phyloP scores from a whole-genome alignment of 2,113 vertebrate species.

The Benitochromis conjunctus region DNA sequence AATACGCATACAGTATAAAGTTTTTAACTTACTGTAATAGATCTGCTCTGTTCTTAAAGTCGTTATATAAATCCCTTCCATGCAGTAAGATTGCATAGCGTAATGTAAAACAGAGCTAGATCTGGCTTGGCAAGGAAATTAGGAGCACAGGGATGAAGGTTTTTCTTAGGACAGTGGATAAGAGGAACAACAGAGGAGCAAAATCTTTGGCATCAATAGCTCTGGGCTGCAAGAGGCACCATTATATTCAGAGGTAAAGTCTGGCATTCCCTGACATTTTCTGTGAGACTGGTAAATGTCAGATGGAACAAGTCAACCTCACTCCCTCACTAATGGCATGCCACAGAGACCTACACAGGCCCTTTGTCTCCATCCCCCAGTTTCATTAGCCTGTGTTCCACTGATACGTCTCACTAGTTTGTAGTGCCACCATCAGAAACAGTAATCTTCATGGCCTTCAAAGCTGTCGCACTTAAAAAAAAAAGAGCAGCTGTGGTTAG shows the following conservation, averaged over 20 bases:
- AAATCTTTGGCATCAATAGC: slow-evolving; percentile 57
- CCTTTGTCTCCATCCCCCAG: slow-evolving; percentile 44
- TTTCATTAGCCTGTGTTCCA: slow-evolving; percentile 44
- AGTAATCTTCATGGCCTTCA: background rate
- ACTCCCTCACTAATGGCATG: slow-evolving; percentile 50
- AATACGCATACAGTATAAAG: background rate
- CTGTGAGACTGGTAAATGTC: slow-evolving; percentile 70
- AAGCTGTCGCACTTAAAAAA: background rate
- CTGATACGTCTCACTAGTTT: slow-evolving; percentile 16
- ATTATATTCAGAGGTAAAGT: slow-evolving; percentile 65
- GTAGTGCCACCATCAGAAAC: slow-evolving; percentile 2
- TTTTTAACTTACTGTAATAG: background rate
- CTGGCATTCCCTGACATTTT: slow-evolving; percentile 77
- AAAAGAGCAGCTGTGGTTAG: background rate
- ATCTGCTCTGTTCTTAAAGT: background rate
- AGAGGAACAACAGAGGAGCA: background rate
- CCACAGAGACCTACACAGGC: slow-evolving; percentile 36
- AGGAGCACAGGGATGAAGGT: background rate
- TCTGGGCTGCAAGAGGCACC: slow-evolving; percentile 43
- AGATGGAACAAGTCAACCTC: slow-evolving; percentile 58
- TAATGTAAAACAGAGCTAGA: background rate
- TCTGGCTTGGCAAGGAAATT: background rate
- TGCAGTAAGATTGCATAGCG: background rate
- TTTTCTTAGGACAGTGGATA: slow-evolving; percentile 9
- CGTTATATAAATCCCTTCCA: background rate